Evolutionary conservation across 1,140 invertebrate genomes (phyloP).

Genomic region (Episyrphus balteatus): DNA sequence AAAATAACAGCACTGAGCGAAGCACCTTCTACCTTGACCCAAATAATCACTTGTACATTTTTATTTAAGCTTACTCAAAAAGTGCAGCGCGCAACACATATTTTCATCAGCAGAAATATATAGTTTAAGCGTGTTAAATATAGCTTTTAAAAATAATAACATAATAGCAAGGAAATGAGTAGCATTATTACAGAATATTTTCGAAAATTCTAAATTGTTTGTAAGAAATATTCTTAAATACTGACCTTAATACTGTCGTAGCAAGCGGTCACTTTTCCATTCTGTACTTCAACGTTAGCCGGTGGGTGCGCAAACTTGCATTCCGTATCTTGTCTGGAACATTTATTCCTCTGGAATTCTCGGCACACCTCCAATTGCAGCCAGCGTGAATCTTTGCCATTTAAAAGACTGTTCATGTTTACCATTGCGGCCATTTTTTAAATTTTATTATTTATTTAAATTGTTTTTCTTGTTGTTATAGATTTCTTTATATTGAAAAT

Average conservation of each 20-base stretch:
- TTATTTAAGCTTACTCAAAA: too few species aligned
- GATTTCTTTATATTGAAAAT: too few species aligned
- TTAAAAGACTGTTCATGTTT: slow-evolving; percentile 92
- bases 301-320: slow-evolving; percentile 99
- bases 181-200: too few species aligned
- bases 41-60: too few species aligned
- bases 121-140: too few species aligned
- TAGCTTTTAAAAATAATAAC: too few species aligned
- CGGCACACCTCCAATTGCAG: slow-evolving; percentile 98
- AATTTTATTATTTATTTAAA: slow-evolving; percentile 12
- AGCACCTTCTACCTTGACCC: too few species aligned
- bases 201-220: background rate
- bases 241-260: slow-evolving; percentile 99
- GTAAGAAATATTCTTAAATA: slow-evolving; percentile 9
- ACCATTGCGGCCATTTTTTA: slow-evolving; percentile 78
- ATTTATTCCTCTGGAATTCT: slow-evolving; percentile 99
- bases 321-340: slow-evolving; percentile 94
- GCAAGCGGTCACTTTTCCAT: slow-evolving; percentile 98
- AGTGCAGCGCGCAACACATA: too few species aligned
- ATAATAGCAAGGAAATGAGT: too few species aligned
- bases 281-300: slow-evolving; percentile 98
- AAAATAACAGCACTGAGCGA: too few species aligned
- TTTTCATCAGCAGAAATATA: too few species aligned
- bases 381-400: slow-evolving; percentile 99
- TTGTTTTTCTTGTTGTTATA: slow-evolving; percentile 1